Evolutionary conservation across 2,888 invertebrate species (phyloP).

Genomic region (Dynastes grantii): DNA sequence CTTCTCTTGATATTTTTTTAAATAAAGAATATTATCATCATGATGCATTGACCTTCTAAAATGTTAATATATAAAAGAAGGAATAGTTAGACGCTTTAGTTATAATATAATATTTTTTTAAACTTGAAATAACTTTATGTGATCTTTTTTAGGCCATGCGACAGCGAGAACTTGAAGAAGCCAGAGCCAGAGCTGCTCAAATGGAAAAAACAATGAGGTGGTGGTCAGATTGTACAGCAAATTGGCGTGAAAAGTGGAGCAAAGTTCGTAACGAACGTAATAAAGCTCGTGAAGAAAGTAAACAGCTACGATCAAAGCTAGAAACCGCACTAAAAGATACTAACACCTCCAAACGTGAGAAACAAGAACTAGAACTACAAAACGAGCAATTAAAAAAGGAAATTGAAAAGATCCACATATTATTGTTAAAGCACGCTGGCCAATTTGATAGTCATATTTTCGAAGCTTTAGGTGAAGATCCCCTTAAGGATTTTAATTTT

Average conservation of each 20-base stretch:
- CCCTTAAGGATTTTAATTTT: conserved; percentile 68
- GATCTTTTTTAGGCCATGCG: conserved; percentile 73
- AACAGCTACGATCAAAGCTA: conserved; percentile 85
- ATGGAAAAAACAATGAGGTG: conserved; percentile 99
- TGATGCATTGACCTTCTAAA: not conserved
- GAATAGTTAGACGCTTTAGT: too few relatives aligned
- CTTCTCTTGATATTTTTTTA: not conserved
- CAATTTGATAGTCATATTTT: conserved; percentile 77
- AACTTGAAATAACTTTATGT: too few relatives aligned
- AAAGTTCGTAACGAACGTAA: conserved; percentile 94
- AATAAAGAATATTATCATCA: not conserved
- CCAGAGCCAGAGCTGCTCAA: conserved; percentile 93
- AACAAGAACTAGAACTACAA: conserved; percentile 84
- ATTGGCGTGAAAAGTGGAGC: conserved; percentile 97
- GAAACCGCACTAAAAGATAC: conserved; percentile 86
- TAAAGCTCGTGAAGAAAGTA: conserved; percentile 91
- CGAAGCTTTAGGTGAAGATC: conserved; percentile 71
- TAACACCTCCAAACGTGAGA: conserved; percentile 82
- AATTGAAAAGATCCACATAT: conserved; percentile 83
- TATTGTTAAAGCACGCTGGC: conserved; percentile 80
- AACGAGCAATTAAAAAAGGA: conserved; percentile 85
- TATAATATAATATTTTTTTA: too few relatives aligned
- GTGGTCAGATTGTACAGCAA: conserved; percentile 99
- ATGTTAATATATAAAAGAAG: not conserved
- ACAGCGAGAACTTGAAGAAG: conserved; percentile 92